These are phyloP conservation scores for Junonia oenone DNA, from an alignment of 2,888 invertebrate species.

Conservation along the genomic window DNA sequence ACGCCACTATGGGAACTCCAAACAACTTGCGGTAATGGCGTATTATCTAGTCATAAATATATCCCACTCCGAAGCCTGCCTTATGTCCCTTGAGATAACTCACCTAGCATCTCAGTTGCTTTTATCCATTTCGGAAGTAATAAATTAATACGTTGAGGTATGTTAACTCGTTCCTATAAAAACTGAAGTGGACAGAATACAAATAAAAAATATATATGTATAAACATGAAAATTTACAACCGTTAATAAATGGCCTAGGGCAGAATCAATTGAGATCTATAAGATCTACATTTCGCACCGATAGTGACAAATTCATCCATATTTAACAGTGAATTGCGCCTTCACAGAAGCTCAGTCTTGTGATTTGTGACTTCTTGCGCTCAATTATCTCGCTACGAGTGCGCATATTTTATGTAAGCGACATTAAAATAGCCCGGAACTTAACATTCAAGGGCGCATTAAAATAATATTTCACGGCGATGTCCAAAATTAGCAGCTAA, in stretches of 20 bases:
- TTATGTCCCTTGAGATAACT: constrained; percentile 51
- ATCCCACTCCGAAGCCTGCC: constrained; percentile 41
- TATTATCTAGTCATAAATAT: constrained; percentile 49
- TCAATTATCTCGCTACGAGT: constrained; percentile 48
- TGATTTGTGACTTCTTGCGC: constrained; percentile 46
- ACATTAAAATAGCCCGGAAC: constrained; percentile 71
- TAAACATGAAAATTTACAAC: constrained; percentile 10
- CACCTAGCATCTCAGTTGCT: constrained; percentile 39
- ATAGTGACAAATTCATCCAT: constrained; percentile 27
- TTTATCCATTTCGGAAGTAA: constrained; percentile 44
- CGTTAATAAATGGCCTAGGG: not conserved
- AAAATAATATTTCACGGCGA: constrained; percentile 55
- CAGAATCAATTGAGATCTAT: constrained; percentile 8
- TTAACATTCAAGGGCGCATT: constrained; percentile 53
- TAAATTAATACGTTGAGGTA: constrained; percentile 27
- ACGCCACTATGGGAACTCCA: constrained; percentile 51
- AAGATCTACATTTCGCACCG: constrained; percentile 10
- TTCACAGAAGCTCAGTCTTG: constrained; percentile 27
- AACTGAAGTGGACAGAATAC: not conserved
- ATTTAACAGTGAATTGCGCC: constrained; percentile 30
- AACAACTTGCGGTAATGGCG: constrained; percentile 47
- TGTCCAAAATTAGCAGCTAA: constrained; percentile 46
- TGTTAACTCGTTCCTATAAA: not conserved
- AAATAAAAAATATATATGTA: not conserved
- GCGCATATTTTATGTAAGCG: constrained; percentile 61